phyloP scores from a whole-genome alignment of 2,888 invertebrate genomes.

The Netelia inedita region DNA sequence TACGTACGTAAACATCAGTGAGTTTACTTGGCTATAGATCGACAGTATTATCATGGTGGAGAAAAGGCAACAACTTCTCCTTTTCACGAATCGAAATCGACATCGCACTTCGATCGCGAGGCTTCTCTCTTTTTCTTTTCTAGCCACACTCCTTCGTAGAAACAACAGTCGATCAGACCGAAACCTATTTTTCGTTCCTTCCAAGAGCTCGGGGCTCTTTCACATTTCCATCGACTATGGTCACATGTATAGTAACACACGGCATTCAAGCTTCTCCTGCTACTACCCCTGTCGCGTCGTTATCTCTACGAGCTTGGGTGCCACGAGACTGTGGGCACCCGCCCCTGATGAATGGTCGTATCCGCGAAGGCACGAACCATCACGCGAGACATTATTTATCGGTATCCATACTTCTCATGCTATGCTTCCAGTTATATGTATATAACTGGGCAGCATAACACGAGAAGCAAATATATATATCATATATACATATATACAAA shows the following conservation, averaged over 20 bases:
- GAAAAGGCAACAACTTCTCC: slow-evolving; percentile 8
- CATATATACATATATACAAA: neutral
- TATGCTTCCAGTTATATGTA: slow-evolving; percentile 7
- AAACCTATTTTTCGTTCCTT: slow-evolving; percentile 22
- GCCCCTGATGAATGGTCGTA: slow-evolving; percentile 78
- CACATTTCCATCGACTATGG: slow-evolving; percentile 1
- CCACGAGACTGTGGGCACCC: slow-evolving; percentile 55
- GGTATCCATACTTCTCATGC: slow-evolving; percentile 59
- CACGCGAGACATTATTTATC: slow-evolving; percentile 81
- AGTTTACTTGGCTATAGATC: neutral
- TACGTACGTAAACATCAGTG: neutral
- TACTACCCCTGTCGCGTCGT: slow-evolving; percentile 66
- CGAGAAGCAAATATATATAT: neutral
- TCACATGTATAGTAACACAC: neutral
- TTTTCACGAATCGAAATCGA: slow-evolving; percentile 16
- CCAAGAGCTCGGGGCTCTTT: neutral
- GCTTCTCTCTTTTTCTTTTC: neutral
- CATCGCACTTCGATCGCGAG: slow-evolving; percentile 13
- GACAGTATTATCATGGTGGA: neutral
- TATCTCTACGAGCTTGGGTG: slow-evolving; percentile 75
- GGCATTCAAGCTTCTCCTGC: slow-evolving; percentile 32
- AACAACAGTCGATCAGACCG: slow-evolving; percentile 6
- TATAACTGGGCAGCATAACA: neutral
- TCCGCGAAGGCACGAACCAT: slow-evolving; percentile 76
- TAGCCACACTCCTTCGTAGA: neutral